These are phyloP conservation scores for Crax fasciolata DNA, from an alignment of 2,797 vertebrate species.

Conservation along the genomic window DNA sequence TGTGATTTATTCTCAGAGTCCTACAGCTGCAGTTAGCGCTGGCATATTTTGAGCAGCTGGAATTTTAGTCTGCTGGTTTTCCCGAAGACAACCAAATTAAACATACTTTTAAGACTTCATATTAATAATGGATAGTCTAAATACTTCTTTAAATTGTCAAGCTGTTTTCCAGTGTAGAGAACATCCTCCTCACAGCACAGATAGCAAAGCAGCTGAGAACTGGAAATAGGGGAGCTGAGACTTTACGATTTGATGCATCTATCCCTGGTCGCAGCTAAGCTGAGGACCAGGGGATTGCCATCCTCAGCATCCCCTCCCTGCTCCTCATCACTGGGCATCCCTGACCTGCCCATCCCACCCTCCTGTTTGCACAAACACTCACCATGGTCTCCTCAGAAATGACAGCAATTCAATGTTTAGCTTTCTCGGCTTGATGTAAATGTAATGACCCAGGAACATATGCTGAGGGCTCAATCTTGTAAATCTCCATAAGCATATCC, in stretches of 20 bases:
- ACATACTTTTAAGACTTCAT: background rate
- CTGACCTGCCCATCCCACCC: background rate
- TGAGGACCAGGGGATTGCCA: background rate
- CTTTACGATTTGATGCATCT: background rate
- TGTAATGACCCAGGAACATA: background rate
- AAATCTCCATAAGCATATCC: background rate
- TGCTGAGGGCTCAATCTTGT: background rate
- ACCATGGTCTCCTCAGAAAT: accelerated
- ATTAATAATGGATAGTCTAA: background rate
- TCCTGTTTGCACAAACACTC: background rate
- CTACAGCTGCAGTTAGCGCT: background rate
- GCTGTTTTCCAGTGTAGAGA: background rate
- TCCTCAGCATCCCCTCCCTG: accelerated
- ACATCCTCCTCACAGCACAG: background rate
- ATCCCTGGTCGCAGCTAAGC: background rate
- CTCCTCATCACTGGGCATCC: background rate
- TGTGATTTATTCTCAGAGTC: background rate
- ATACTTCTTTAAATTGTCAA: background rate
- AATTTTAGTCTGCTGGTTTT: conserved; percentile 35
- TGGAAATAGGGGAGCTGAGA: background rate
- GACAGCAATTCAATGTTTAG: background rate
- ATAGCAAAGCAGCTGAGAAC: background rate
- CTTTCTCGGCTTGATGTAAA: background rate
- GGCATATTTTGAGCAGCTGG: conserved; percentile 28
- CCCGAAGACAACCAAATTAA: conserved; percentile 20